phyloP scores from a whole-genome alignment of 2,797 vertebrate genomes.

The Urophycis tenuis region DNA sequence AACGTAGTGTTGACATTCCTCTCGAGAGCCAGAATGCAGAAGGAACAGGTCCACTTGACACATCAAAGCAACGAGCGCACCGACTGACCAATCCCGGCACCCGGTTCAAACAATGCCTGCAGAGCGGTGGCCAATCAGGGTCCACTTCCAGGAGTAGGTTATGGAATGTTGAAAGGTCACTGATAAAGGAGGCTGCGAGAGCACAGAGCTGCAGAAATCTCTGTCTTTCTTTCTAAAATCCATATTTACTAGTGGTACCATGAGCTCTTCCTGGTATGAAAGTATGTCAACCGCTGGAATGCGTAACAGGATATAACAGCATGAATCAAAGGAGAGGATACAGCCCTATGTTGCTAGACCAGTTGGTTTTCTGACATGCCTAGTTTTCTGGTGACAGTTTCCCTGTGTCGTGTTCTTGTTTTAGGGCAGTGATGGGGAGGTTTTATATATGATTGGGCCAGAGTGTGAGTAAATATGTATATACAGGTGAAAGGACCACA shows the following conservation, averaged over 20 bases:
- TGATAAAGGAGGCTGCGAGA: slow-evolving; percentile 46
- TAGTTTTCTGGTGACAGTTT: neutral
- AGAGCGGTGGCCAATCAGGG: slow-evolving; percentile 55
- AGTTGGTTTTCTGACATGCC: neutral
- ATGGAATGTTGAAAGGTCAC: slow-evolving; percentile 66
- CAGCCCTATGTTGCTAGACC: neutral
- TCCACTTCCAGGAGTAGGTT: slow-evolving; percentile 49
- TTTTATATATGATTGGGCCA: neutral
- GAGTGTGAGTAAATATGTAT: neutral
- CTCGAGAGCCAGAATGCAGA: slow-evolving; percentile 35
- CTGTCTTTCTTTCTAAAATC: neutral
- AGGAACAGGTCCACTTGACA: slow-evolving; percentile 34
- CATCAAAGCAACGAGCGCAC: slow-evolving; percentile 32
- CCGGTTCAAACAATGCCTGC: slow-evolving; percentile 62
- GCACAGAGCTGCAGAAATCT: neutral
- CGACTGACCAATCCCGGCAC: slow-evolving; percentile 47
- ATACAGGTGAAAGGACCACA: neutral
- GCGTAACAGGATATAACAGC: neutral
- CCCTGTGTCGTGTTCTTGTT: neutral
- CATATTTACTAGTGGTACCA: neutral
- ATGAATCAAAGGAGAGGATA: neutral
- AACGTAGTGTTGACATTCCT: slow-evolving; percentile 36
- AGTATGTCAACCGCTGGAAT: neutral
- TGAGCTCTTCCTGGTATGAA: neutral
- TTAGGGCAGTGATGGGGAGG: neutral